These are phyloP conservation scores for Calidris pugnax DNA, from an alignment of 2,113 vertebrate genomes.

Conservation along the genomic window DNA sequence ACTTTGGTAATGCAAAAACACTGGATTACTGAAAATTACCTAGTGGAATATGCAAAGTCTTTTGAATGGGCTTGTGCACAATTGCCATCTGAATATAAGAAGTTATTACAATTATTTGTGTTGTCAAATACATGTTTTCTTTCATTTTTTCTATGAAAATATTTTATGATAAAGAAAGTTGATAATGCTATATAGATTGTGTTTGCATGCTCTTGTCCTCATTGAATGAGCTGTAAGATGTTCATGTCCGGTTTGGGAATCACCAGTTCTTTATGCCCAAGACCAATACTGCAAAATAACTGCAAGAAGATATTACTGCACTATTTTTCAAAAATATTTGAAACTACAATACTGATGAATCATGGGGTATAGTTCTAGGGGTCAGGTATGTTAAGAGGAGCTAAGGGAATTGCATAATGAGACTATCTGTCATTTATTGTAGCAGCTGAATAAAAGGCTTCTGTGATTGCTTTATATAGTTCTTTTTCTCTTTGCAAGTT, in stretches of 20 bases:
- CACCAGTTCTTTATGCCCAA: not conserved
- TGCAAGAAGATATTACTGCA: not conserved
- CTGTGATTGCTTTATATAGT: conserved; percentile 47
- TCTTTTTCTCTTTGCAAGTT: conserved; percentile 27
- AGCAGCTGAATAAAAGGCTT: conserved; percentile 48
- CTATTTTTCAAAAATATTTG: not conserved
- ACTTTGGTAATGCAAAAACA: not conserved
- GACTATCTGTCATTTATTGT: conserved; percentile 25
- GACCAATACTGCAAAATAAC: not conserved
- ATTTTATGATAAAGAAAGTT: not conserved
- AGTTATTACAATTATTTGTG: not conserved
- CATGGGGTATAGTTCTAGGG: conserved; percentile 9
- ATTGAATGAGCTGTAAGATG: not conserved
- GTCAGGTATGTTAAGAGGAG: conserved; percentile 37
- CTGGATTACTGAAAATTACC: not conserved
- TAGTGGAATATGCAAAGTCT: not conserved
- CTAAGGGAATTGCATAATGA: conserved; percentile 50
- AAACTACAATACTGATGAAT: not conserved
- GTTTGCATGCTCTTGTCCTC: not conserved
- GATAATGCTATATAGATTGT: not conserved
- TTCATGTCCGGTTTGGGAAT: not conserved
- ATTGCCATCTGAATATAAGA: not conserved
- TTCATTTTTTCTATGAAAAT: not conserved
- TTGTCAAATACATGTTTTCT: not conserved
- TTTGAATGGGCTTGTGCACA: not conserved